Evolutionary conservation across 2,888 invertebrate genomes (phyloP).

Genomic region (Cerastis leucographa): DNA sequence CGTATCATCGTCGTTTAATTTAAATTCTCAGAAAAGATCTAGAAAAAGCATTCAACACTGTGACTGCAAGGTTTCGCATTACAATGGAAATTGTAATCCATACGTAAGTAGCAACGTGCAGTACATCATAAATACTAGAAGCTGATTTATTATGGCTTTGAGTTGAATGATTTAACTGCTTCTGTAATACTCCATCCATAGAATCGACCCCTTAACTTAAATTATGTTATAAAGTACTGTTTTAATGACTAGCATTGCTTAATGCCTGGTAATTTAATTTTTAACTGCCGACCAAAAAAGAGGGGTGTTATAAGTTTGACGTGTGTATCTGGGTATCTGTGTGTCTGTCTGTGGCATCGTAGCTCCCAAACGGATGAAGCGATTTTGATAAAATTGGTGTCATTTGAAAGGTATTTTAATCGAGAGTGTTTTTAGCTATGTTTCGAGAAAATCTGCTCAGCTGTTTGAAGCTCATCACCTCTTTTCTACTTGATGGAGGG

Average conservation of each 20-base stretch:
- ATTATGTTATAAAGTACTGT: slow-evolving; percentile 17
- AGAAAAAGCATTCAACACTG: slow-evolving; percentile 30
- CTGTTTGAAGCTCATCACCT: too few relatives aligned
- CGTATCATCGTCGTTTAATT: not conserved
- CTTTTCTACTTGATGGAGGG: too few relatives aligned
- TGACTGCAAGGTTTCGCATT: slow-evolving; percentile 30
- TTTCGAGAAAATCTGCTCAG: too few relatives aligned
- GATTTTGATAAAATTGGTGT: too few relatives aligned
- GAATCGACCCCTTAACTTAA: slow-evolving; percentile 6
- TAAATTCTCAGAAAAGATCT: slow-evolving; percentile 21
- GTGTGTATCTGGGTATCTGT: too few relatives aligned
- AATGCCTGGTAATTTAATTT: not conserved
- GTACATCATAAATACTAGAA: slow-evolving; percentile 30
- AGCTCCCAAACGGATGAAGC: too few relatives aligned
- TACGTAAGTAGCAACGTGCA: slow-evolving; percentile 21
- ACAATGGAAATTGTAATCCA: slow-evolving; percentile 35
- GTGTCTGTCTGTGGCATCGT: too few relatives aligned
- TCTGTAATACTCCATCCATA: not conserved
- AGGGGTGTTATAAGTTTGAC: too few relatives aligned
- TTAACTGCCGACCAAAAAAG: too few relatives aligned
- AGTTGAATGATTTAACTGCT: slow-evolving; percentile 24
- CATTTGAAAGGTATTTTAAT: too few relatives aligned
- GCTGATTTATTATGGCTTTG: slow-evolving; percentile 16
- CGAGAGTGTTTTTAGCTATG: too few relatives aligned
- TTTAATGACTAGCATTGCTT: slow-evolving; percentile 5